Percentiles rank a stretch among this genome's conserved stretches.
Conservation (phyloP, 2,113 vertebrate species). For the Lepus europaeus region DNA sequence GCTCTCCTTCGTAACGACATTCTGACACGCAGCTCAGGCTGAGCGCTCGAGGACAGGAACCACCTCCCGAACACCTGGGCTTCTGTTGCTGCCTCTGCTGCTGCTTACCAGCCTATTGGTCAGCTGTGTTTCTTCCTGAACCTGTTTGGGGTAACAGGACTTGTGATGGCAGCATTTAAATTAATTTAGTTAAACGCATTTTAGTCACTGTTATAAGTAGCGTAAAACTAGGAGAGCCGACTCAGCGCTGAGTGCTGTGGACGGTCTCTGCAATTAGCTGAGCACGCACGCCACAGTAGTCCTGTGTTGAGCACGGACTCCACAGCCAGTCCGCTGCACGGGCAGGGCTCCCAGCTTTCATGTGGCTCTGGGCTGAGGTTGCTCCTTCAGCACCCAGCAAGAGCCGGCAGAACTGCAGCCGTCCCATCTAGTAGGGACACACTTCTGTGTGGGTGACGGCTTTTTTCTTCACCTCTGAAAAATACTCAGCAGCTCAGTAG, state of each 20-base stretch:
- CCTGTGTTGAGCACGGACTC: not conserved
- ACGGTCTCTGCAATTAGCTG: not conserved
- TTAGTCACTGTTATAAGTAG: conserved; percentile 65
- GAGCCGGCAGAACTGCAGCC: not conserved
- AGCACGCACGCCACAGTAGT: not conserved
- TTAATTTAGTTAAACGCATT: conserved; percentile 64
- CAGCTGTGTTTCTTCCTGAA: conserved; percentile 18
- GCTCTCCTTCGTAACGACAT: not conserved
- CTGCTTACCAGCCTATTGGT: not conserved
- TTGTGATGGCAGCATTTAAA: conserved; percentile 30
- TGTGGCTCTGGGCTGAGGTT: not conserved
- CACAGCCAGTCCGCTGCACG: too few species aligned
- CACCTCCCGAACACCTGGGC: not conserved
- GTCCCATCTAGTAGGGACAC: not conserved
- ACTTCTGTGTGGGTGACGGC: not conserved
- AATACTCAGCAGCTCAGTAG: conserved; percentile 30
- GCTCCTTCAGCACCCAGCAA: not conserved
- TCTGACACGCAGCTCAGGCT: not conserved
- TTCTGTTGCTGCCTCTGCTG: conserved; percentile 3
- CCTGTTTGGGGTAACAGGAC: conserved; percentile 36
- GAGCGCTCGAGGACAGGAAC: not conserved
- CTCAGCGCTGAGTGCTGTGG: conserved; percentile 8
- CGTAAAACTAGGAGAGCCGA: not conserved
- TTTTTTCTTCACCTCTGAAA: not conserved
- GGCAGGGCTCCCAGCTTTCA: conserved; percentile 10